A percentile compares a stretch with the other conserved stretches of the same genome.
phyloP scores from a whole-genome alignment of 92 coral and sea anemone species.

The Heteractis magnifica region DNA sequence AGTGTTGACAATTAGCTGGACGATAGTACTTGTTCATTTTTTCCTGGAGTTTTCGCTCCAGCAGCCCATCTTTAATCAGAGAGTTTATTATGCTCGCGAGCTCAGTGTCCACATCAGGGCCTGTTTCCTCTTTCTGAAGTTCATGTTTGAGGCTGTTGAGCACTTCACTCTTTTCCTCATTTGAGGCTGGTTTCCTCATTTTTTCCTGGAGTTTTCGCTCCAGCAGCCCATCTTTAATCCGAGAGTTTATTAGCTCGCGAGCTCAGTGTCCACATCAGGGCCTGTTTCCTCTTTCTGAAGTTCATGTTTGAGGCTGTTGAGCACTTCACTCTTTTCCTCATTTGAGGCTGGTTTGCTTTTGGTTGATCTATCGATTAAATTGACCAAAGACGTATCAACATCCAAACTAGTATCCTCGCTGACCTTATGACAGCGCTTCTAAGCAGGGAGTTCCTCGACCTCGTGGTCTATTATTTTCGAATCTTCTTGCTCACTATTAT shows the following conservation, averaged over 20 bases:
- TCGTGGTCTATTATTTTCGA: too few relatives aligned
- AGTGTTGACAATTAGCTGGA: slow-evolving; percentile 47
- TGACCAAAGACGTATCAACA: too few relatives aligned
- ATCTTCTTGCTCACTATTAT: too few relatives aligned
- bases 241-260: slow-evolving; percentile 47
- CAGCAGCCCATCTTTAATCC: slow-evolving; percentile 43
- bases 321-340: slow-evolving; percentile 40
- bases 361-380: not conserved
- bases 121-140: slow-evolving; percentile 44
- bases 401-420: too few relatives aligned
- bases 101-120: slow-evolving; percentile 38
- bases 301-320: slow-evolving; percentile 39
- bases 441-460: too few relatives aligned
- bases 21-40: slow-evolving; percentile 49
- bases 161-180: slow-evolving; percentile 41
- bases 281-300: slow-evolving; percentile 46
- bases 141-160: slow-evolving; percentile 41
- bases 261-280: slow-evolving; percentile 40
- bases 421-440: too few relatives aligned
- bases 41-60: slow-evolving; percentile 33
- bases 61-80: slow-evolving; percentile 42
- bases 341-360: slow-evolving; percentile 10
- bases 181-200: slow-evolving; percentile 30
- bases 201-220: slow-evolving; percentile 41
- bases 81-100: slow-evolving; percentile 51